Percentiles rank a stretch among this genome's conserved stretches.
Evolutionary conservation across 2,888 invertebrate species (phyloP).

Genomic region (Morpho helenor): DNA sequence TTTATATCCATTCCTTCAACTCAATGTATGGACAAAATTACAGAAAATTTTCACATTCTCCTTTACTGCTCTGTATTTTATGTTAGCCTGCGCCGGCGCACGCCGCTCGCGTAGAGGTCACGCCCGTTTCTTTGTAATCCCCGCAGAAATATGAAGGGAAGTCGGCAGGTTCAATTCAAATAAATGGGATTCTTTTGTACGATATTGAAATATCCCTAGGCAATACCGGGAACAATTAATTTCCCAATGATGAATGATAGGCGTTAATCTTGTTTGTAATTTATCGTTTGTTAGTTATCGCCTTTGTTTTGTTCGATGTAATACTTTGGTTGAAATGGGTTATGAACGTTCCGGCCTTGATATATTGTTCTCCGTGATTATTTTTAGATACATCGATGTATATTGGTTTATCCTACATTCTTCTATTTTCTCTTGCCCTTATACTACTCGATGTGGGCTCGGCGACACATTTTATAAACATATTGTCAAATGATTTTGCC

Average conservation of each 20-base stretch:
- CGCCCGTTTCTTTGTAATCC: slow-evolving; percentile 69
- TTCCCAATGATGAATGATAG: slow-evolving; percentile 61
- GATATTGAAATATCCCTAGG: slow-evolving; percentile 71
- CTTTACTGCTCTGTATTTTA: no score
- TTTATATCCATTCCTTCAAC: no score
- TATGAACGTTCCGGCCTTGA: slow-evolving; percentile 7
- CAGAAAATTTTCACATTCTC: no score
- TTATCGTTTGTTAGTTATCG: slow-evolving; percentile 59
- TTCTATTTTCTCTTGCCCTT: no score
- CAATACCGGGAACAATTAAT: slow-evolving; percentile 61
- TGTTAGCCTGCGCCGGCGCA: slow-evolving; percentile 32
- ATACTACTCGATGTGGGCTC: neutral
- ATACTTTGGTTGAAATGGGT: slow-evolving; percentile 17
- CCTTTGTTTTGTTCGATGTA: slow-evolving; percentile 42
- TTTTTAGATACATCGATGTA: slow-evolving; percentile 35
- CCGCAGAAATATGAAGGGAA: slow-evolving; percentile 69
- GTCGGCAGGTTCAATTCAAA: slow-evolving; percentile 49
- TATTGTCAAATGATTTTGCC: no score
- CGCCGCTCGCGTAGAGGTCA: slow-evolving; percentile 59
- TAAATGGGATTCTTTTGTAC: slow-evolving; percentile 69
- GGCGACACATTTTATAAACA: neutral
- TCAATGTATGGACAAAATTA: no score
- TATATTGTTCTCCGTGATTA: slow-evolving; percentile 29
- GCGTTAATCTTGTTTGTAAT: slow-evolving; percentile 64
- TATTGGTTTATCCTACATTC: neutral